phyloP scores from a whole-genome alignment of 1,140 invertebrate genomes.

The Drosophila sechellia region DNA sequence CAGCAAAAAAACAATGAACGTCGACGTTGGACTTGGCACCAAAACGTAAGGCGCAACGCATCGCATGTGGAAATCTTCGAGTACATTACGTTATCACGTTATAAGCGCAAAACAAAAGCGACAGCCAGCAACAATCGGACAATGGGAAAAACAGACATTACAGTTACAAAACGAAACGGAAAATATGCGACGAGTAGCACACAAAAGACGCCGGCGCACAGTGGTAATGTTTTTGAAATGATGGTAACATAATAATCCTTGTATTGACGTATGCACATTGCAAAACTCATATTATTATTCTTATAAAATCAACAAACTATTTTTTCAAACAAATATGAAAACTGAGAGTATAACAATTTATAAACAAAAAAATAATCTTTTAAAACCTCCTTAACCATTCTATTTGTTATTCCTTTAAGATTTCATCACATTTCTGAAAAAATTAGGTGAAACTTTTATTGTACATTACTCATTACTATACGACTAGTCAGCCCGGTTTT shows the following conservation, averaged over 20 bases:
- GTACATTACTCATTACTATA: too few relatives aligned
- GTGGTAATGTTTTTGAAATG: slow-evolving; percentile 2
- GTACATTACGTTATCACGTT: slow-evolving; percentile 75
- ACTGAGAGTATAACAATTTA: too few relatives aligned
- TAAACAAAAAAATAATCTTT: too few relatives aligned
- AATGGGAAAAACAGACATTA: slow-evolving; percentile 67
- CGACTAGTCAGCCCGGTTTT: too few relatives aligned
- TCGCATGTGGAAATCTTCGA: slow-evolving; percentile 72
- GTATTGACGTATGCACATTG: too few relatives aligned
- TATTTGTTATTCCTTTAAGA: too few relatives aligned
- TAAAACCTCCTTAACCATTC: too few relatives aligned
- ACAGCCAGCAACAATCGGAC: slow-evolving; percentile 44
- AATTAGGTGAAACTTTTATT: too few relatives aligned
- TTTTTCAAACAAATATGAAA: too few relatives aligned
- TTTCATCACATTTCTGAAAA: too few relatives aligned
- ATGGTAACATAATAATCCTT: neutral
- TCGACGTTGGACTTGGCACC: slow-evolving; percentile 71
- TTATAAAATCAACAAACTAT: too few relatives aligned
- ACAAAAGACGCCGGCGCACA: slow-evolving; percentile 25
- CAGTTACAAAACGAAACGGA: slow-evolving; percentile 76
- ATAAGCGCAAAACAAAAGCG: slow-evolving; percentile 26
- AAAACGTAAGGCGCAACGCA: slow-evolving; percentile 69
- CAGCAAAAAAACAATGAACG: slow-evolving; percentile 52
- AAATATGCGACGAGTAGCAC: slow-evolving; percentile 52
- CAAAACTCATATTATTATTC: neutral